Conservation (phyloP, 1,140 invertebrate species). For the Hyphantria cunea region DNA sequence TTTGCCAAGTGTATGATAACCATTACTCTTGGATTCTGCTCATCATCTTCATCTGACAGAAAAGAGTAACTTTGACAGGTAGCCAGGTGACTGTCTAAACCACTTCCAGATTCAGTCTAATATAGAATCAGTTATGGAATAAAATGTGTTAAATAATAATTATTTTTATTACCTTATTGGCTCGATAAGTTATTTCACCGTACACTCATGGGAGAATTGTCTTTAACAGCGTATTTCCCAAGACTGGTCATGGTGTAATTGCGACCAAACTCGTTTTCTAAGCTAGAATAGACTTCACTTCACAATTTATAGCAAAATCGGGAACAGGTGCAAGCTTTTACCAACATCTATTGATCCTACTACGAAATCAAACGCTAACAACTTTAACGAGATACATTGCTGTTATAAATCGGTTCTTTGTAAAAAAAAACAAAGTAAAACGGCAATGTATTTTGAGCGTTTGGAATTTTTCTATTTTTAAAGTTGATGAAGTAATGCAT, state of each 20-base stretch:
- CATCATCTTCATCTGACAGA: too few relatives aligned
- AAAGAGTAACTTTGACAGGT: too few relatives aligned
- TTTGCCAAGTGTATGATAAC: too few relatives aligned
- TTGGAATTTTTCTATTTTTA: not conserved
- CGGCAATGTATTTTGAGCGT: not conserved
- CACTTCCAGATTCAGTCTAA: too few relatives aligned
- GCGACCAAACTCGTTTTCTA: constrained; percentile 26
- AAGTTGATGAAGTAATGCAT: not conserved
- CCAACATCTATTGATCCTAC: not conserved
- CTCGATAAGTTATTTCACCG: too few relatives aligned
- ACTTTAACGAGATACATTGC: constrained; percentile 19
- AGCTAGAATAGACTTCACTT: constrained; percentile 15
- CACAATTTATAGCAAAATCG: constrained; percentile 31
- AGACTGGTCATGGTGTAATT: constrained; percentile 22
- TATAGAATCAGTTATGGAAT: too few relatives aligned
- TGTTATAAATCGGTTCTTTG: not conserved
- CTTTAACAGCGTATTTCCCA: constrained; percentile 18
- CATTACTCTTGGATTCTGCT: too few relatives aligned
- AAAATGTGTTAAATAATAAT: too few relatives aligned
- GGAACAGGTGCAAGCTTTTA: constrained; percentile 22
- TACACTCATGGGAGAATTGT: constrained; percentile 6
- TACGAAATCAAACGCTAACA: not conserved
- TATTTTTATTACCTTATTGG: too few relatives aligned
- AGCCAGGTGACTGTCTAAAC: too few relatives aligned
- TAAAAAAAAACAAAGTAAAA: not conserved